Percentiles rank a stretch among this genome's conserved stretches.
Conservation (phyloP, 1,140 invertebrate genomes). For the Helicoverpa armigera region DNA sequence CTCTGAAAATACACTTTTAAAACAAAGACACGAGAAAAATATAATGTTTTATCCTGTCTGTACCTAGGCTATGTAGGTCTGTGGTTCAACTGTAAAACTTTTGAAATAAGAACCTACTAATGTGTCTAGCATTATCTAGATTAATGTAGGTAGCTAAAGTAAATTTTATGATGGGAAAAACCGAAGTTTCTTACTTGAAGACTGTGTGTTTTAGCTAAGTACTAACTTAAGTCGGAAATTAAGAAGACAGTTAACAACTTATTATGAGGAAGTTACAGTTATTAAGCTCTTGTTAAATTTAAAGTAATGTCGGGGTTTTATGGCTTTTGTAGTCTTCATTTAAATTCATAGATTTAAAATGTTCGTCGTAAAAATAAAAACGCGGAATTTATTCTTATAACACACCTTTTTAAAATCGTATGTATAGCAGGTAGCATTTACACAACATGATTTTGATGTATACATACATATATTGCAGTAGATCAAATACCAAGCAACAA, state of each 20-base stretch:
- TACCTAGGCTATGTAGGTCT: constrained; percentile 36
- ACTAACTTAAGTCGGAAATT: too few relatives aligned
- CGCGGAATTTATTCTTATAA: neutral
- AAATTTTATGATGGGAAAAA: neutral
- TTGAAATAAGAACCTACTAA: neutral
- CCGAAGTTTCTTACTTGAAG: neutral
- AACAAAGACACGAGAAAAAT: constrained; percentile 46
- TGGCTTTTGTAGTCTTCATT: too few relatives aligned
- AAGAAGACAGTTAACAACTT: too few relatives aligned
- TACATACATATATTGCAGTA: too few relatives aligned
- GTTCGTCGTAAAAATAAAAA: too few relatives aligned
- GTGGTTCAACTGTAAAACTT: constrained; percentile 45
- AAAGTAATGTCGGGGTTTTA: too few relatives aligned
- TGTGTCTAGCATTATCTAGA: neutral
- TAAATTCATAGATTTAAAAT: too few relatives aligned
- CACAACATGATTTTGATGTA: neutral
- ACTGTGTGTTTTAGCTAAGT: neutral
- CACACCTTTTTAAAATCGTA: neutral
- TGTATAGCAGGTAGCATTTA: too few relatives aligned
- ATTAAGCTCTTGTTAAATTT: too few relatives aligned
- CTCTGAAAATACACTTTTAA: constrained; percentile 42
- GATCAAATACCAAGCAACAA: neutral
- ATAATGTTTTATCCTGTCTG: constrained; percentile 40
- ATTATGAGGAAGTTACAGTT: too few relatives aligned
- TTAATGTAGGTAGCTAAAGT: neutral